Conservation (phyloP, 2,113 vertebrate species). For the Centropus bengalensis region DNA sequence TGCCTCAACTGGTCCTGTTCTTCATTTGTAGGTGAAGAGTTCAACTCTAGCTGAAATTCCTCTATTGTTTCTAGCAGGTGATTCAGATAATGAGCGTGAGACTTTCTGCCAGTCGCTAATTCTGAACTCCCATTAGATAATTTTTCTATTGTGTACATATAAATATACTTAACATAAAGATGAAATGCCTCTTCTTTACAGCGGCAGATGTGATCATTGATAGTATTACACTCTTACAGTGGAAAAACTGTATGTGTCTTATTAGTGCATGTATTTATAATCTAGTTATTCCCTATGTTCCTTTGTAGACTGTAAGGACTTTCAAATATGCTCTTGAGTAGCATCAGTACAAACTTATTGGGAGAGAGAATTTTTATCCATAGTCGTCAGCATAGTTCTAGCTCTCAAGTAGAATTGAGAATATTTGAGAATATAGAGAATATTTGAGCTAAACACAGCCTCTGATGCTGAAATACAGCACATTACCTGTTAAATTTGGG, state of each 20-base stretch:
- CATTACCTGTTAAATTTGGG: neutral
- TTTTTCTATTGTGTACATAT: neutral
- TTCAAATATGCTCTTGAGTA: neutral
- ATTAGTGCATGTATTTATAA: neutral
- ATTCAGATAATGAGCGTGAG: slow-evolving; percentile 39
- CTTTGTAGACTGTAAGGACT: neutral
- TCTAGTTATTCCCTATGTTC: neutral
- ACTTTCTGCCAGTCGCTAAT: slow-evolving; percentile 9
- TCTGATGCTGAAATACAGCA: neutral
- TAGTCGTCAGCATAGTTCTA: neutral
- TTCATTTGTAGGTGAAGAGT: slow-evolving; percentile 30
- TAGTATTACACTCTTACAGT: neutral
- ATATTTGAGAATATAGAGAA: no score
- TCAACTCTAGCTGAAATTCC: slow-evolving; percentile 38
- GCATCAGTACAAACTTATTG: neutral
- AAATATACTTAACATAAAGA: neutral
- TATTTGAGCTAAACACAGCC: neutral
- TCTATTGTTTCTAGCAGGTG: slow-evolving; percentile 50
- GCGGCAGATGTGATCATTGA: neutral
- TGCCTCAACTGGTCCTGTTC: neutral
- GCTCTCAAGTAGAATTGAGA: neutral
- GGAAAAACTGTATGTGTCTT: neutral
- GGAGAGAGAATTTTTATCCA: neutral
- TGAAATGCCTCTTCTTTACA: neutral
- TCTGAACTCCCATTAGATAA: neutral